phyloP scores from a whole-genome alignment of 2,888 invertebrate species.

The Cryptophagus acutangulus region DNA sequence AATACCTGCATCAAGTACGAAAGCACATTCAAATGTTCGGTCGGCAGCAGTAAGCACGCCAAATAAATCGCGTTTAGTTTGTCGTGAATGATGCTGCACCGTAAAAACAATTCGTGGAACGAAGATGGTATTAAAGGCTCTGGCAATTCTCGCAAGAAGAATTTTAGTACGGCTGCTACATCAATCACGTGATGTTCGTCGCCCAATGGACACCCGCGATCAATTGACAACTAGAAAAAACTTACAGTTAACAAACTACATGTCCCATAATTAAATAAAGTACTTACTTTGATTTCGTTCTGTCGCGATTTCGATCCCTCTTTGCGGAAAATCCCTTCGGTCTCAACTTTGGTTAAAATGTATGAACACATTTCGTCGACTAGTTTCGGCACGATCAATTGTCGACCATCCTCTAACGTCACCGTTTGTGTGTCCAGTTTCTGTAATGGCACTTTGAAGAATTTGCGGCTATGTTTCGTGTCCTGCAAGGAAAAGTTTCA shows the following conservation, averaged over 20 bases:
- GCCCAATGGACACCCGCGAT: conserved; percentile 65
- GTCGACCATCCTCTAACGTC: conserved; percentile 63
- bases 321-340: conserved; percentile 85
- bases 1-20: conserved; percentile 79
- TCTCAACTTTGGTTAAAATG: conserved; percentile 62
- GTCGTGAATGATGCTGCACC: conserved; percentile 58
- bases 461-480: conserved; percentile 40
- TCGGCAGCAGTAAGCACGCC: conserved; percentile 67
- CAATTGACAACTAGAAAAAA: conserved; percentile 61
- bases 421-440: conserved; percentile 53
- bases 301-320: conserved; percentile 80
- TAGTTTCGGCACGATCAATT: conserved; percentile 66
- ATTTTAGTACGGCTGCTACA: conserved; percentile 79
- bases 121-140: conserved; percentile 72
- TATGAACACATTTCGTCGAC: conserved; percentile 67
- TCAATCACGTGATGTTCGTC: conserved; percentile 76
- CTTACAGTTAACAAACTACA: conserved; percentile 8
- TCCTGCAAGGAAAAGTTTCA: conserved; percentile 1
- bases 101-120: conserved; percentile 72
- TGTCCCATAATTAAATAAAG: not conserved
- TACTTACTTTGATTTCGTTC: conserved; percentile 69
- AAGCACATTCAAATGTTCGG: conserved; percentile 71
- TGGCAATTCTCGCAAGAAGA: conserved; percentile 78
- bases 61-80: conserved; percentile 61
- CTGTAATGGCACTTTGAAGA: conserved; percentile 54